Evolutionary conservation across 2,888 invertebrate species (phyloP), one percentile per base, ranked within the genome.

Genomic region (Trachelus troglodyta): DNA sequence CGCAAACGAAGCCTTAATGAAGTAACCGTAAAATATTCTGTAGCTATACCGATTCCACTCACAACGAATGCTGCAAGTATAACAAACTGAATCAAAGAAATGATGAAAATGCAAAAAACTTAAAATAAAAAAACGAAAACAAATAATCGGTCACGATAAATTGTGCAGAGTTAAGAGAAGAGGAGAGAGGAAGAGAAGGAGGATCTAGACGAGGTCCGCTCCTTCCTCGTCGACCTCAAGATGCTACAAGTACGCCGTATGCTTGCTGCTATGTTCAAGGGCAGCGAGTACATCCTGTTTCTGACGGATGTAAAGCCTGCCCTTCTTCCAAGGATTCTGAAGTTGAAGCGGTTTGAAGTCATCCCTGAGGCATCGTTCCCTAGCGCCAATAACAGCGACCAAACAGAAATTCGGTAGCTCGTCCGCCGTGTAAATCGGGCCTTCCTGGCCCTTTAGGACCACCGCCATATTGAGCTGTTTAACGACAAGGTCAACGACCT

Each of bases 251-350:
- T 91, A 95, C 81, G 95, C 94, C 76, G 95, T 95, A 87, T 96
- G 96, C 85, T 96, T 95, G 88, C 96, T 96, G 86, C 97, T 97
- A 92, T 97, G 97, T 89, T 97, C 97, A 56, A 97, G 93, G 30
- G 97, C 97, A 37, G 97, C 97, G 74, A 97, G 92, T 4, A 97
- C 95, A 87, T 97, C 97, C 87, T 97, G 97, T 90, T 97, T 98
- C 90, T 97, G 96, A 76, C 98, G 93, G 4, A 99, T 98, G 92
- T 97, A 98, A 81, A 99, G 92, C 79, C 98, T 94, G 0, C 99
- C 99, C 89, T 97, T 97, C 82, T 97, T 95, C 99, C 99, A 99
- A 0, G 98, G 98, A 91, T 98, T 98, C 91, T 98, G 98, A 77
- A 99, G 93, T 86, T 97, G 96, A 33, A 99, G 93, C 0, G 98